These are phyloP conservation scores for Phasianus colchicus DNA, from an alignment of 2,113 vertebrate species.

Conservation along the genomic window DNA sequence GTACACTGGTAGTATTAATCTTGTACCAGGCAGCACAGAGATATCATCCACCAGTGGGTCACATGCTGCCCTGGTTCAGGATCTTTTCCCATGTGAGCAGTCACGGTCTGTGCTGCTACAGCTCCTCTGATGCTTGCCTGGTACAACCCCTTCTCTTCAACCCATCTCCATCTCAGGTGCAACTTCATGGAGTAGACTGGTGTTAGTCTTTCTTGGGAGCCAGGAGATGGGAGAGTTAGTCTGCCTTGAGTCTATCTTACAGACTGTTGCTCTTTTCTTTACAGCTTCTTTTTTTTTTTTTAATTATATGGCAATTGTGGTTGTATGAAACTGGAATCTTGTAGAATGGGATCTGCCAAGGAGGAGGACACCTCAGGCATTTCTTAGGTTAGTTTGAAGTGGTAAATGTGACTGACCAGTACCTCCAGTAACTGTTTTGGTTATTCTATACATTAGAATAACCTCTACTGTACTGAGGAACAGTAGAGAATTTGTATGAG, in stretches of 20 bases:
- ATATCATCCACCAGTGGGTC: background rate
- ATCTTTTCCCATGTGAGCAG: background rate
- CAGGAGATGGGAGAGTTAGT: background rate
- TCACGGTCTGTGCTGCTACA: background rate
- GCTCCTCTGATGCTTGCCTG: background rate
- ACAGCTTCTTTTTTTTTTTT: background rate
- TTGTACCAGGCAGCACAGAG: background rate
- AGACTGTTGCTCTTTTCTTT: background rate
- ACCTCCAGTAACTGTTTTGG: background rate
- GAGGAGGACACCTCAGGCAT: background rate
- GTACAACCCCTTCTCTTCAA: rapidly evolving
- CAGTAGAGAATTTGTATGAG: background rate
- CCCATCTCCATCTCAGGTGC: rapidly evolving
- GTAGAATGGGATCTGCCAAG: background rate
- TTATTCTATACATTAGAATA: no score
- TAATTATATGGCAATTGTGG: no score
- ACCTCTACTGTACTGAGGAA: no score
- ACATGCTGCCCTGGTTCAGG: background rate
- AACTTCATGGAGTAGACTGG: rapidly evolving
- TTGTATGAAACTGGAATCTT: no score
- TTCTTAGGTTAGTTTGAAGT: background rate
- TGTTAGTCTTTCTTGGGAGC: background rate
- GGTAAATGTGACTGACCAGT: background rate
- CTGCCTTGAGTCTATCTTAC: background rate
- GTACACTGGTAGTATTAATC: background rate